phyloP scores from a whole-genome alignment of 2,888 invertebrate species.

The Lasioglossum lativentre region DNA sequence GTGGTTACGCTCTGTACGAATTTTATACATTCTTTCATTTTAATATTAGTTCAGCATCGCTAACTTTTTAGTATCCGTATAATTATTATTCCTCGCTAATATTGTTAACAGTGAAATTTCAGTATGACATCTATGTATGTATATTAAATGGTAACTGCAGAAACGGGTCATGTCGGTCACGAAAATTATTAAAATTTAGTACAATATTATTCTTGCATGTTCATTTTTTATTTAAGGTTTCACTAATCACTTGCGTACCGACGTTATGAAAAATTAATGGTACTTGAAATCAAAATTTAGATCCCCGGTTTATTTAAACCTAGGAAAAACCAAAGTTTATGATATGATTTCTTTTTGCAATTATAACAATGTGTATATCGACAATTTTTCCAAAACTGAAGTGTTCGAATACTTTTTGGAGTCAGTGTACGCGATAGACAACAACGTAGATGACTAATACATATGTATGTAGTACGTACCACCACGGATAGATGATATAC shows the following conservation, averaged over 20 bases:
- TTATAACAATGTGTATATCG: too few species aligned
- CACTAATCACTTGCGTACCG: neutral
- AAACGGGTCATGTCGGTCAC: neutral
- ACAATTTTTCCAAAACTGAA: too few species aligned
- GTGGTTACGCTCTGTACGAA: neutral
- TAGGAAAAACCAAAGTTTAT: too few species aligned
- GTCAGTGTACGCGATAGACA: too few species aligned
- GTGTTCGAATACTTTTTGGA: too few species aligned
- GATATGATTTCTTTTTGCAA: too few species aligned
- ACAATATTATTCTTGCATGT: neutral
- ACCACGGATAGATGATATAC: too few species aligned
- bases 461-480: too few species aligned
- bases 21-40: neutral
- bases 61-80: neutral
- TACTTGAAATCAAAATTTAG: neutral
- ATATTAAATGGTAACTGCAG: neutral
- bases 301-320: too few species aligned
- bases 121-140: too few species aligned
- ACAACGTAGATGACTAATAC: too few species aligned
- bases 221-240: neutral
- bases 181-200: neutral
- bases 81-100: neutral
- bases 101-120: neutral
- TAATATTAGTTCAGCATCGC: neutral
- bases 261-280: neutral